These are phyloP conservation scores for Piaya cayana DNA, from an alignment of 2,113 vertebrate species.

Conservation along the genomic window DNA sequence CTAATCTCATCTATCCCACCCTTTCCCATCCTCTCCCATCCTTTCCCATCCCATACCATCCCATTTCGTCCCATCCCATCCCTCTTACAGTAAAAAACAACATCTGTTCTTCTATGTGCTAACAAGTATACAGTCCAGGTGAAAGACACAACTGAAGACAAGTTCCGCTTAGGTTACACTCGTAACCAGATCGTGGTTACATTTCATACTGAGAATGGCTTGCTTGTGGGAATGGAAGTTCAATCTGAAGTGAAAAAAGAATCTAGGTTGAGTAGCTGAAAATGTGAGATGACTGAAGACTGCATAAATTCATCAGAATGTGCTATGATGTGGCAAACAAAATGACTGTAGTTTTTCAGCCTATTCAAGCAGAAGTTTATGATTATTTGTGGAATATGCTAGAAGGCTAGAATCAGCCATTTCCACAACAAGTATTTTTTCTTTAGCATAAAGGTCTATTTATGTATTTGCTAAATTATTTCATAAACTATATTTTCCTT, in stretches of 20 bases:
- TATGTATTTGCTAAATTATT: slow-evolving; percentile 23
- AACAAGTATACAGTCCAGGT: not conserved
- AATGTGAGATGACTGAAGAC: not conserved
- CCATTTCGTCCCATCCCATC: not conserved
- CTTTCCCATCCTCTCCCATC: not conserved
- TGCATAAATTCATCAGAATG: not conserved
- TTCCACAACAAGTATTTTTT: not conserved
- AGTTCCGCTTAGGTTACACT: not conserved
- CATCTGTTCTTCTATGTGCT: not conserved
- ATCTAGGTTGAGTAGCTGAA: not conserved
- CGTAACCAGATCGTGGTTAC: not conserved
- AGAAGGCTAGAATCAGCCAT: not conserved
- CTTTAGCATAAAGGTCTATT: not conserved
- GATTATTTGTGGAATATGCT: not conserved
- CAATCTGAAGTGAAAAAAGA: not conserved
- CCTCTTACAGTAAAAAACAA: not conserved
- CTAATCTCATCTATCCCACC: not conserved
- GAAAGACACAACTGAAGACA: not conserved
- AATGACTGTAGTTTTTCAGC: not conserved
- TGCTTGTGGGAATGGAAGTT: not conserved
- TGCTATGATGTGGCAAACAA: not conserved
- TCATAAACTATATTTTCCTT: not conserved
- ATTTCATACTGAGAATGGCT: not conserved
- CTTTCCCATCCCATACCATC: not conserved
- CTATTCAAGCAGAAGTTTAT: not conserved